Evolutionary conservation across 2,113 vertebrate species (phyloP).

Genomic region (Percina caprodes): DNA sequence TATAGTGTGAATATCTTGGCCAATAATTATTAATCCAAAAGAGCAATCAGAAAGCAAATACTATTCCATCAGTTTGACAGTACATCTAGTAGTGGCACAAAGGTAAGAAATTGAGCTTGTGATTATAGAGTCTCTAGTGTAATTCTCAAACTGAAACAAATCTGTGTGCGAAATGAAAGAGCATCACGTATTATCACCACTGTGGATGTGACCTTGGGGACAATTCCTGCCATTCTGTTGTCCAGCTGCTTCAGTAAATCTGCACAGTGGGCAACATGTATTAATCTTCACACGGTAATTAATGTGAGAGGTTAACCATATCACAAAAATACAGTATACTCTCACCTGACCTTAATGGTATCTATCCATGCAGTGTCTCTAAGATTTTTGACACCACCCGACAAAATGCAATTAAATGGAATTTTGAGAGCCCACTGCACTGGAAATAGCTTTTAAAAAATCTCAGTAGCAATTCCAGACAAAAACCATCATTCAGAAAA

Average conservation of each 20-base stretch:
- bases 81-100: background rate
- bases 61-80: background rate
- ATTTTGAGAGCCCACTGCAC: background rate
- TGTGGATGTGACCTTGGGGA: conserved; percentile 24
- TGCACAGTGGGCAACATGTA: conserved; percentile 1
- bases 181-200: background rate
- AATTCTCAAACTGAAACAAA: background rate
- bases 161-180: background rate
- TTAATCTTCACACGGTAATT: background rate
- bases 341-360: background rate
- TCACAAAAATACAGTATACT: background rate
- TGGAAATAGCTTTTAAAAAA: background rate
- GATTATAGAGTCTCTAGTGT: background rate
- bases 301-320: background rate
- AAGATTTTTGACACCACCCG: background rate
- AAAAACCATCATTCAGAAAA: background rate
- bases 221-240: conserved; percentile 1
- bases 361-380: background rate
- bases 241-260: background rate
- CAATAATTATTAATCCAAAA: background rate
- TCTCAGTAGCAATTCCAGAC: background rate
- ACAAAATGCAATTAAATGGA: background rate
- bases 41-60: background rate
- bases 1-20: no score
- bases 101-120: background rate